Conservation (phyloP, 2,888 invertebrate genomes). For the Trilocha varians region DNA sequence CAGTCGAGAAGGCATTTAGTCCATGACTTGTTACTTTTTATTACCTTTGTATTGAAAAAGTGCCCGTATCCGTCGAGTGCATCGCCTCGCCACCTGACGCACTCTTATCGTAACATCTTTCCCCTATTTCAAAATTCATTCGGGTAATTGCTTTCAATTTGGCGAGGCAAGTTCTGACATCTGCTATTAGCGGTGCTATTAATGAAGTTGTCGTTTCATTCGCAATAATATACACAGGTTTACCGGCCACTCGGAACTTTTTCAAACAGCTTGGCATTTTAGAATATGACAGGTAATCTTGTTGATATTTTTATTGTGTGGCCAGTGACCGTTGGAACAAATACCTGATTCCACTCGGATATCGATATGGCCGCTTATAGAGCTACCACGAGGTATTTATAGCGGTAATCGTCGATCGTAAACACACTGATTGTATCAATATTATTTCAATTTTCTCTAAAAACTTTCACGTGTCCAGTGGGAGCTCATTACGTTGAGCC, state of each 20-base stretch:
- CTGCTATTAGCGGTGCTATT: slow-evolving; percentile 41
- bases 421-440: slow-evolving; percentile 42
- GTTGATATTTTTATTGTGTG: slow-evolving; percentile 33
- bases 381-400: slow-evolving; percentile 32
- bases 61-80: slow-evolving; percentile 11
- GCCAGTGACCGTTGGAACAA: slow-evolving; percentile 25
- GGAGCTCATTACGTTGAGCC: slow-evolving; percentile 38
- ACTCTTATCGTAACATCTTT: slow-evolving; percentile 29
- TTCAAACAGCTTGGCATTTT: slow-evolving; percentile 34
- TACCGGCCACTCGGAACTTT: slow-evolving; percentile 30
- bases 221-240: slow-evolving; percentile 34
- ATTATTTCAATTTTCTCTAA: slow-evolving; percentile 45
- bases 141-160: slow-evolving; percentile 52
- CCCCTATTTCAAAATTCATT: slow-evolving; percentile 31
- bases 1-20: slow-evolving; percentile 55
- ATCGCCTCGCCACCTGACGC: slow-evolving; percentile 41
- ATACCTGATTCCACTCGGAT: slow-evolving; percentile 24
- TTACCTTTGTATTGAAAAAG: slow-evolving; percentile 66
- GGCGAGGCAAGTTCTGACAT: slow-evolving; percentile 27
- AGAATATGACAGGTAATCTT: slow-evolving; percentile 34
- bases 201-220: slow-evolving; percentile 38
- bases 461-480: slow-evolving; percentile 27
- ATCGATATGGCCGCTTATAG: slow-evolving; percentile 25
- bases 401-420: slow-evolving; percentile 29
- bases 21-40: slow-evolving; percentile 65